phyloP scores from a whole-genome alignment of 2,888 invertebrate species.

The Selenia dentaria region DNA sequence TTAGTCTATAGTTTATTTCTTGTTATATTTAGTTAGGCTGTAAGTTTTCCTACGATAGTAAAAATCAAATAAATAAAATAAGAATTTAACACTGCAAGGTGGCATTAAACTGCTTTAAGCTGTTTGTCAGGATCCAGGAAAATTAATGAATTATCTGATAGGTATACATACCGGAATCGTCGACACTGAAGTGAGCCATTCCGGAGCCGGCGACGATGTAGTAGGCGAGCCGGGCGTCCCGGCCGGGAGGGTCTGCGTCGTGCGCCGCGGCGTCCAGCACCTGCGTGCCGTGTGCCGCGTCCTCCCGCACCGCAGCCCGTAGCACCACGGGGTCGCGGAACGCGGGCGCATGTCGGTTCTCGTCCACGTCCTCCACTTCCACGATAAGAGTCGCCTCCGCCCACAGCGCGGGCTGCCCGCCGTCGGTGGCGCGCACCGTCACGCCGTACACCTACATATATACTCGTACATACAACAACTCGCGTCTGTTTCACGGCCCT shows the following conservation, averaged over 20 bases:
- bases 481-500: too few relatives aligned
- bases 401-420: slow-evolving; percentile 92
- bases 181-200: slow-evolving; percentile 95
- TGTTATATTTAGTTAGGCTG: too few relatives aligned
- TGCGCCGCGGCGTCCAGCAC: slow-evolving; percentile 91
- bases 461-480: too few relatives aligned
- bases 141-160: too few relatives aligned
- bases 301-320: slow-evolving; percentile 91
- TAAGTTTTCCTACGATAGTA: too few relatives aligned
- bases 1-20: too few relatives aligned
- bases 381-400: slow-evolving; percentile 92
- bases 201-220: slow-evolving; percentile 95
- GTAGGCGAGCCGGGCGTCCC: slow-evolving; percentile 93
- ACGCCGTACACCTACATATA: slow-evolving; percentile 95
- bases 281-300: slow-evolving; percentile 89
- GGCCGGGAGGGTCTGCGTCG: slow-evolving; percentile 92
- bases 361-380: slow-evolving; percentile 97
- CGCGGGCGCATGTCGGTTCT: slow-evolving; percentile 93
- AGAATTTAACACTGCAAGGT: too few relatives aligned
- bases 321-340: slow-evolving; percentile 92
- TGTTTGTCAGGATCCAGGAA: too few relatives aligned
- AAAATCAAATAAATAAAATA: too few relatives aligned
- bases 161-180: slow-evolving; percentile 91
- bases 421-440: slow-evolving; percentile 93
- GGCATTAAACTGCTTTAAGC: too few relatives aligned